Evolutionary conservation across 2,113 vertebrate genomes (phyloP), one percentile per base, ranked within the genome.

Genomic region (Sturnira hondurensis): DNA sequence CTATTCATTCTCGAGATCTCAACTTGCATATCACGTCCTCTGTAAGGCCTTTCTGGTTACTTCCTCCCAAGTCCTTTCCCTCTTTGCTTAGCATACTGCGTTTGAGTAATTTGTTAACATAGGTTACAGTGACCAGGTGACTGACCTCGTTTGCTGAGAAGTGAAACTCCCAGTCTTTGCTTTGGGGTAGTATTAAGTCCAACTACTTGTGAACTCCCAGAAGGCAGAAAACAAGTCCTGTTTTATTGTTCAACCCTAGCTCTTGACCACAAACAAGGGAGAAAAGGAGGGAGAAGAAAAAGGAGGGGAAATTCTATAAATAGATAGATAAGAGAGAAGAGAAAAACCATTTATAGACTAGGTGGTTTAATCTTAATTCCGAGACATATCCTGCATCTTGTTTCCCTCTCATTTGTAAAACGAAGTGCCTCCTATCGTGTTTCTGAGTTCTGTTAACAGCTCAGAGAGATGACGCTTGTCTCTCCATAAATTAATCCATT

Each of bases 281-380:
- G 5, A 67, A 5, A 45, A 91, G 28, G 33, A 85, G 38, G 14
- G 19, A 78, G 33, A 31, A 26, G 3, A 38, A 80, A 38, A 63
- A 36, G 9, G 4, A 88, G 45, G 31, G 52, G 33, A 65, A 86
- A 71, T 77, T 63, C 82, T 96, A 45, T 71, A 41, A 87, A 93
- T 24, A 71, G 41, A 22, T 67, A 45, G n/a, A n/a, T n/a, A n/a
- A 71, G 67, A 70, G 16, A 17, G 15, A 38, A 93, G 50, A 86
- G 17, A 86, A 33, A 86, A 73, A 36, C 20, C 47, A 45, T 91
- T 83, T 88, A 85, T 45, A 52, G 45, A 33, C 52, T 67, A 74
- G 68, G n/a, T 56, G 33, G 82, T 58, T 95, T 90, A 58, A 81
- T 81, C 41, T 86, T 63, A 97, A 92, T 92, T 93, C 65, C 36